Conservation (phyloP, 2,888 invertebrate species). For the Mesorhabditis spiculigera region DNA sequence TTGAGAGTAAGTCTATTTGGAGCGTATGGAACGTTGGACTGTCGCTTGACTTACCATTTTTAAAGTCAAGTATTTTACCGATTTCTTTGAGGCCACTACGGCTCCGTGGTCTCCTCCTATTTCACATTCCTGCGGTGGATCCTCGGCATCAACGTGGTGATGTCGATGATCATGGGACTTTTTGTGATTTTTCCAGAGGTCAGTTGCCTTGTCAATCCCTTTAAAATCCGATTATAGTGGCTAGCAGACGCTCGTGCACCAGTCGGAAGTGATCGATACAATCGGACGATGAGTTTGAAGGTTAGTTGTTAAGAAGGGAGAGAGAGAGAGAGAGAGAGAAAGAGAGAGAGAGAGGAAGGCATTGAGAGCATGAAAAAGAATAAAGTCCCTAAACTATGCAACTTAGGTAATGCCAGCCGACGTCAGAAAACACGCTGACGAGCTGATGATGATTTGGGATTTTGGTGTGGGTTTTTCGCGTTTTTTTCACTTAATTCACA, state of each 20-base stretch:
- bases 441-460: slow-evolving; percentile 51
- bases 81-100: slow-evolving; percentile 74
- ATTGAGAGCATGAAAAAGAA: too few relatives aligned
- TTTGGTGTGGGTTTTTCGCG: slow-evolving; percentile 39
- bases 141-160: slow-evolving; percentile 90
- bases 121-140: slow-evolving; percentile 94
- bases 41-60: neutral
- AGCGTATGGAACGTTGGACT: neutral
- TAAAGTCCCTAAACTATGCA: neutral
- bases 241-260: slow-evolving; percentile 48
- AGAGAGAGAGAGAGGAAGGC: too few relatives aligned
- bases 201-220: slow-evolving; percentile 15
- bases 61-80: neutral
- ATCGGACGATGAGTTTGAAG: slow-evolving; percentile 45
- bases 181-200: slow-evolving; percentile 94
- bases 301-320: neutral
- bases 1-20: slow-evolving; percentile 69
- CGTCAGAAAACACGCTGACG: slow-evolving; percentile 42
- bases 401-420: slow-evolving; percentile 42
- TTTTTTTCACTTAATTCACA: neutral
- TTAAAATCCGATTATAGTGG: slow-evolving; percentile 51
- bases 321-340: too few relatives aligned
- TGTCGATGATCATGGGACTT: slow-evolving; percentile 76
- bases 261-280: slow-evolving; percentile 37
- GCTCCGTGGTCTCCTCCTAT: slow-evolving; percentile 94